Base-by-base conservation (phyloP, 2,888 invertebrate genomes). In the Oscheius myriophilus region DNA sequence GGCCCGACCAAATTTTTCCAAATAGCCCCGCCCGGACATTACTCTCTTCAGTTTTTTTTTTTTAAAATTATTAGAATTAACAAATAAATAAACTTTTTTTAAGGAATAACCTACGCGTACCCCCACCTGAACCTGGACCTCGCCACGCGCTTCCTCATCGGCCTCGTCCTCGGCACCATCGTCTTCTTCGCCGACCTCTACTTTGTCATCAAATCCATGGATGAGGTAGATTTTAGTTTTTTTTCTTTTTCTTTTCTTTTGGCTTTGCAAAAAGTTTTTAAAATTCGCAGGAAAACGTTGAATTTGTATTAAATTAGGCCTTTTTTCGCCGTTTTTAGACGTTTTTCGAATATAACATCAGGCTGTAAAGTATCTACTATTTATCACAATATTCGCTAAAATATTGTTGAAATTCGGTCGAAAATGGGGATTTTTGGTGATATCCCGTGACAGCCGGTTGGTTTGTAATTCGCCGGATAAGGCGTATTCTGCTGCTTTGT, bases 51-150 rank as follows among this genome's bases (percentile, higher is more conserved):
- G 45, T 43, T 14, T 12, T 14, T 14, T 14, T 43, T 43, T 16
- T 14, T 12, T 43, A n/a, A 43, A n/a, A 14, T 14, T 16, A 95
- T 41, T 93, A 65, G n/a, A n/a, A n/a, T n/a, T n/a, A n/a, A n/a
- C n/a, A n/a, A n/a, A n/a, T n/a, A 67, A 18, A 49, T 39, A 2
- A 9, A n/a, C 18, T 52, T 16, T 11, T 51, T 41, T 53, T 42
- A 16, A 53, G 78, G 78, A 14, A 70, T 78, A 26, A 78, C 95
- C 85, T 90, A 93, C 84, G 91, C 82, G 9, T 82, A 82, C 65
- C 84, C 84, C 9, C 73, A 76, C 53, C 52, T 80, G 52, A 71
- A 79, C 33, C 59, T 85, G 14, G 82, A 82, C 65, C 59, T 83
- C 16, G 80, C 87, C n/a, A 73, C 78, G 16, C 69, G 82, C 46